Percentiles rank a stretch among this genome's conserved stretches.
These are phyloP conservation scores for Enteromius treurensis DNA, from an alignment of 2,797 vertebrate genomes.

Conservation along the genomic window DNA sequence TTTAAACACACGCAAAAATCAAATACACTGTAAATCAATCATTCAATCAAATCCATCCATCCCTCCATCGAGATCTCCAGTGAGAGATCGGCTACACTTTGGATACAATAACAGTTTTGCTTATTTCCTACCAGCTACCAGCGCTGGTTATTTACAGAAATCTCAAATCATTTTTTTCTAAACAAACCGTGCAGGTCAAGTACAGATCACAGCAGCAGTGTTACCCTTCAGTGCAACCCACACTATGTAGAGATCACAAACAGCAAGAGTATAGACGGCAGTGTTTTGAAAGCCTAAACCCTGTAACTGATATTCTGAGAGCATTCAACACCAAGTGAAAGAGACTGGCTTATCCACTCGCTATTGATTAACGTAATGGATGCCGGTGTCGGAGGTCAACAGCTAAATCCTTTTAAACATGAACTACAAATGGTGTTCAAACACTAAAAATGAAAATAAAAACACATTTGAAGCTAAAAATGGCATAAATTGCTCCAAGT, in stretches of 20 bases:
- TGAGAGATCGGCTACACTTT: neutral
- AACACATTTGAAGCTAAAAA: constrained; percentile 3
- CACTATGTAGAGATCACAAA: constrained; percentile 33
- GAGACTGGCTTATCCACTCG: constrained; percentile 41
- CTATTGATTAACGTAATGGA: constrained; percentile 45
- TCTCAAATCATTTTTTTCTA: neutral
- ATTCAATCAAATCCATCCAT: neutral
- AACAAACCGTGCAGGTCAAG: constrained; percentile 31
- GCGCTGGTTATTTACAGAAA: constrained; percentile 20
- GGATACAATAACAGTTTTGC: neutral
- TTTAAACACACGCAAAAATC: neutral
- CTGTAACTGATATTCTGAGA: constrained; percentile 47
- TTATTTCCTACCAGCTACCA: neutral
- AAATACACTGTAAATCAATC: neutral
- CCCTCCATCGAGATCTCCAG: neutral
- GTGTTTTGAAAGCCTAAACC: constrained; percentile 43
- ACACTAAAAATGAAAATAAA: neutral
- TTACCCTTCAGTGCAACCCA: constrained; percentile 31
- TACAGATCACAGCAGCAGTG: constrained; percentile 4
- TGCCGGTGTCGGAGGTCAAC: constrained; percentile 34
- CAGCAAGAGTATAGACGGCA: constrained; percentile 3
- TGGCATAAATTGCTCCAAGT: neutral
- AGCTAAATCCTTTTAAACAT: constrained; percentile 48
- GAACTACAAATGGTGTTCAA: constrained; percentile 23
- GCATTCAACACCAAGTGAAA: constrained; percentile 34